Conservation (phyloP, 2,888 invertebrate genomes). For the Mayetiola destructor region DNA sequence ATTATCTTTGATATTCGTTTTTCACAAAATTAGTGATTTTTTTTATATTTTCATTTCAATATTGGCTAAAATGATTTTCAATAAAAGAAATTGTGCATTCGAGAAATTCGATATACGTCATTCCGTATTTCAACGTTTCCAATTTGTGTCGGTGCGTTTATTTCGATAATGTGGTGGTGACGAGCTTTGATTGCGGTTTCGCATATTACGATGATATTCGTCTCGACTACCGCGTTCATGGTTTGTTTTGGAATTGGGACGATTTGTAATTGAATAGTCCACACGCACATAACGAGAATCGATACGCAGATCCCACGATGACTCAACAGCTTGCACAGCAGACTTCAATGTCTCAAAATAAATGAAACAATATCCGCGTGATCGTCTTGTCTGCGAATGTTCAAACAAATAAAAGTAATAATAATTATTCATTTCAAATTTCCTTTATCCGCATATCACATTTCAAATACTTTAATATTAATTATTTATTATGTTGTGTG, state of each 20-base stretch:
- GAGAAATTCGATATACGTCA: background rate
- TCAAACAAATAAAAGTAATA: too few relatives aligned
- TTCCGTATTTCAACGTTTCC: too few relatives aligned
- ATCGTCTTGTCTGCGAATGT: background rate
- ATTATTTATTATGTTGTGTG: background rate
- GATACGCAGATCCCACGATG: background rate
- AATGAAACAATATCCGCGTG: conserved; percentile 5
- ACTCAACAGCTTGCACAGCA: background rate
- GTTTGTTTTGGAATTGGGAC: background rate
- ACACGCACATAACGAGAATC: background rate
- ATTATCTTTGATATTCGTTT: background rate
- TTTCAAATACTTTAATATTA: background rate
- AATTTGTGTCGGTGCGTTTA: too few relatives aligned
- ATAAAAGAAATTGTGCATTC: background rate
- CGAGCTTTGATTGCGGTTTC: background rate
- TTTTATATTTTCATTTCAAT: background rate
- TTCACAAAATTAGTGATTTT: background rate
- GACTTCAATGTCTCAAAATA: background rate
- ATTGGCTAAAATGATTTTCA: background rate
- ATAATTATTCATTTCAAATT: background rate
- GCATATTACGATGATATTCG: too few relatives aligned
- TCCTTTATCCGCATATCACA: too few relatives aligned
- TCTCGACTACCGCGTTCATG: background rate
- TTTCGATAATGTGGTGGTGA: background rate
- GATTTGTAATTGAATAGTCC: background rate